A percentile compares a stretch with the other conserved stretches of the same genome.
These are phyloP conservation scores for Orussus abietinus DNA, from an alignment of 1,140 invertebrate species.

Conservation along the genomic window DNA sequence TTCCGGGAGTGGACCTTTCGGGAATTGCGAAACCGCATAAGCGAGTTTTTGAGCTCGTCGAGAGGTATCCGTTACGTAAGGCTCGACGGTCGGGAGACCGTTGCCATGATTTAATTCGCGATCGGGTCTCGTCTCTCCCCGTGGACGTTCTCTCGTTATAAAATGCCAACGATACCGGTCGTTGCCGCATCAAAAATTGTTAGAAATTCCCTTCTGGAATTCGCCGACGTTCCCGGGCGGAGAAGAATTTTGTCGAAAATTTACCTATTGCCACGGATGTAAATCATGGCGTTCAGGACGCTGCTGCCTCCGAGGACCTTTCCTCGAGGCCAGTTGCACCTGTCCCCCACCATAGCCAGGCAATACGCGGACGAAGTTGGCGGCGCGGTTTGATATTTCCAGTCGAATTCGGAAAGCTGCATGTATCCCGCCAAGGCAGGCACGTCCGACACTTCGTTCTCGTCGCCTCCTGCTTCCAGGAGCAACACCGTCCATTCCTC, in stretches of 20 bases:
- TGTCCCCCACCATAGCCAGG: conserved; percentile 75
- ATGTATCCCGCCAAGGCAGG: conserved; percentile 72
- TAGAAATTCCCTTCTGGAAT: too few relatives aligned
- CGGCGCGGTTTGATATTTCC: conserved; percentile 88
- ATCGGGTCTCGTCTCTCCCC: too few relatives aligned
- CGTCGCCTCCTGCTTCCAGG: conserved; percentile 79
- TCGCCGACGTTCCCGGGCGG: neutral
- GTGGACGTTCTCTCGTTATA: too few relatives aligned
- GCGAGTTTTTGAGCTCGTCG: too few relatives aligned
- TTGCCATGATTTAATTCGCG: too few relatives aligned
- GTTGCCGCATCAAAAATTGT: too few relatives aligned
- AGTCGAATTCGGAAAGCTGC: conserved; percentile 80
- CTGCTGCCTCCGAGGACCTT: conserved; percentile 90
- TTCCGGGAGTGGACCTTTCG: too few relatives aligned
- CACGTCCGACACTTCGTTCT: conserved; percentile 75
- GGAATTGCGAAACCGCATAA: too few relatives aligned
- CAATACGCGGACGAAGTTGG: conserved; percentile 72
- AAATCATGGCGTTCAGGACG: conserved; percentile 93
- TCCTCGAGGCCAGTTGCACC: conserved; percentile 84
- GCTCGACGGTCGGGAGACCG: too few relatives aligned
- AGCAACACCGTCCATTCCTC: conserved; percentile 76
- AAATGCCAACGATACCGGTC: too few relatives aligned
- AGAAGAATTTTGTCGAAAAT: neutral
- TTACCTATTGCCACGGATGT: conserved; percentile 82
- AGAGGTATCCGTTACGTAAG: too few relatives aligned